Conservation (phyloP, 2,113 vertebrate genomes). For the Phalacrocorax pelagicus region DNA sequence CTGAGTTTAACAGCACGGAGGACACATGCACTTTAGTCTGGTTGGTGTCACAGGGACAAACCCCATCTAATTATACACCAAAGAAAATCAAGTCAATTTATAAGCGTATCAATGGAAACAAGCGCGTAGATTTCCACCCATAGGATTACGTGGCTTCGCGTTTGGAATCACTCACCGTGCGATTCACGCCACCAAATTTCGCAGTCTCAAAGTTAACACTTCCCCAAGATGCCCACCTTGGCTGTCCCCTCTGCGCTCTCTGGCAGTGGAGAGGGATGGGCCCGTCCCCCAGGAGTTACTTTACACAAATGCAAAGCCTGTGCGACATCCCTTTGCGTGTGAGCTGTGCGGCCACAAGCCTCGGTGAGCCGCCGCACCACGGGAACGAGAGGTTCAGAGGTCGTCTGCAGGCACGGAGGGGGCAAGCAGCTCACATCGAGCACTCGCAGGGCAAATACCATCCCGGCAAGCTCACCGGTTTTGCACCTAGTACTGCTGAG, state of each 20-base stretch:
- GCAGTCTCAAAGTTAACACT: not conserved
- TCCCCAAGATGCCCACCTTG: not conserved
- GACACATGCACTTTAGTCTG: not conserved
- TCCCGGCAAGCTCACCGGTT: not conserved
- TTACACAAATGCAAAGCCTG: not conserved
- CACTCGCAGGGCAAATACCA: accelerated
- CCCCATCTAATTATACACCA: not conserved
- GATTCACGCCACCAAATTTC: not conserved
- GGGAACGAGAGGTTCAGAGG: not conserved
- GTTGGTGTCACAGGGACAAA: not conserved
- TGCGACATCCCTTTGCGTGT: not conserved
- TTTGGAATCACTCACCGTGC: not conserved
- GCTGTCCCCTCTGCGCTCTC: not conserved
- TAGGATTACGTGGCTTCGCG: not conserved
- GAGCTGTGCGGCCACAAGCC: not conserved
- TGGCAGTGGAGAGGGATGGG: not conserved
- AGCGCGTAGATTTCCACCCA: not conserved
- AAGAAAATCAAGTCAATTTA: not conserved
- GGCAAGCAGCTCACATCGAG: not conserved
- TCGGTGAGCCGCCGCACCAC: not conserved
- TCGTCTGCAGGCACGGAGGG: accelerated
- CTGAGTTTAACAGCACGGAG: not conserved
- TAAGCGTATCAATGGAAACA: not conserved
- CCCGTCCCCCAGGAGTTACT: no score
- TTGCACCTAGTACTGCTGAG: not conserved